Conservation (phyloP, 2,888 invertebrate species). For the Pristionchus exspectatus region DNA sequence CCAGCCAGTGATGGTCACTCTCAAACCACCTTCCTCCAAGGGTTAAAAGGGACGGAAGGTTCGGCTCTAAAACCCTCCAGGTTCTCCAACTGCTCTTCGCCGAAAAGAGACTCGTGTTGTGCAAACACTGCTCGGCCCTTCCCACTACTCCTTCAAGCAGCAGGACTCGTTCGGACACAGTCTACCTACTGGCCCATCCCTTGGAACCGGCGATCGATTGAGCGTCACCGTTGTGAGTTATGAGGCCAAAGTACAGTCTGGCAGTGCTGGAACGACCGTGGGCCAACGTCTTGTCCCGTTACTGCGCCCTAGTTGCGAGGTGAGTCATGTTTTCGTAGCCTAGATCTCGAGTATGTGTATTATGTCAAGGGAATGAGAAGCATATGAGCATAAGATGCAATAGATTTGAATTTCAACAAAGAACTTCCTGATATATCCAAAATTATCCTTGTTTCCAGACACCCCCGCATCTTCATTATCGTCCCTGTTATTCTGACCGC, state of each 20-base stretch:
- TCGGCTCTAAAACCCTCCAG: neutral
- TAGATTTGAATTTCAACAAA: too few relatives aligned
- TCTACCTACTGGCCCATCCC: neutral
- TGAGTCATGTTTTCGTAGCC: slow-evolving; percentile 48
- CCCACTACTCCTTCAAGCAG: neutral
- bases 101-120: slow-evolving; percentile 27
- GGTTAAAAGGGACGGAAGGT: neutral
- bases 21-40: neutral
- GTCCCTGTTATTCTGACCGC: slow-evolving; percentile 68
- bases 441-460: slow-evolving; percentile 58
- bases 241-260: slow-evolving; percentile 25
- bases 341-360: neutral
- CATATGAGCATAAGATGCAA: too few relatives aligned
- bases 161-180: neutral
- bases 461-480: slow-evolving; percentile 73
- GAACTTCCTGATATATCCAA: too few relatives aligned
- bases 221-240: slow-evolving; percentile 8
- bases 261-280: slow-evolving; percentile 71
- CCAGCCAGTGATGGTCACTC: neutral
- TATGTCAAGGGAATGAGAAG: too few relatives aligned
- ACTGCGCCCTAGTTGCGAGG: slow-evolving; percentile 70
- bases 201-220: neutral
- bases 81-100: neutral
- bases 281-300: slow-evolving; percentile 68
- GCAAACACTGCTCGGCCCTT: neutral